These are phyloP conservation scores for Acrocephalus scirpaceus DNA, from an alignment of 2,797 vertebrate genomes.

Conservation along the genomic window DNA sequence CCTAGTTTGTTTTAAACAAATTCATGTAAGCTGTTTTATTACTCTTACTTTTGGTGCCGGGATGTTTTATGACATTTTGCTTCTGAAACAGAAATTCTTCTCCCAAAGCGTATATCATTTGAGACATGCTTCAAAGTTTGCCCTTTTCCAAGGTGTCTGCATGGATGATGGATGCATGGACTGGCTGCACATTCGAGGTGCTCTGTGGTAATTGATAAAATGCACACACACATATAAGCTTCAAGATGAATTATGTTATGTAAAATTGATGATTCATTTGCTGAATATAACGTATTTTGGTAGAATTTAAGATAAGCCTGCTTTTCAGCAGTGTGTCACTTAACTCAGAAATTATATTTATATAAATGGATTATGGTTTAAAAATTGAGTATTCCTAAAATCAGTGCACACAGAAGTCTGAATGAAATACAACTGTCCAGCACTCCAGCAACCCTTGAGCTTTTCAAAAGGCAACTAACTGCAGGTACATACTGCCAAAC, in stretches of 20 bases:
- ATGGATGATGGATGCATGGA: not conserved
- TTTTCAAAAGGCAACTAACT: not conserved
- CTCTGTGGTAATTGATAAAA: not conserved
- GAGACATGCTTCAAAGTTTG: not conserved
- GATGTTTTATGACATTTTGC: not conserved
- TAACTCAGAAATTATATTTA: not conserved
- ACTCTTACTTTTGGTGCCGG: not conserved
- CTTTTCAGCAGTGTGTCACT: not conserved
- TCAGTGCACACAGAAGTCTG: not conserved
- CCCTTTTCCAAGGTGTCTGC: not conserved
- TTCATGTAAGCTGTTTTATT: not conserved
- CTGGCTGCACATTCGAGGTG: not conserved
- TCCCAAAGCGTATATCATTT: not conserved
- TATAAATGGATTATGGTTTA: not conserved
- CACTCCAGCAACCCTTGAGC: not conserved
- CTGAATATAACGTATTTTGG: not conserved
- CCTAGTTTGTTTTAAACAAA: not conserved
- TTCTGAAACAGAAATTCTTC: not conserved
- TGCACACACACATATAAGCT: not conserved
- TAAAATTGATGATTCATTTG: slow-evolving; percentile 2
- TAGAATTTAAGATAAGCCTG: not conserved
- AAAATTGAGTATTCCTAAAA: not conserved
- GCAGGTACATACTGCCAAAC: not conserved
- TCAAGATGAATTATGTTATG: not conserved
- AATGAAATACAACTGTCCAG: not conserved